Conservation (phyloP, 2,797 vertebrate species). For the Pangasius macronema region DNA sequence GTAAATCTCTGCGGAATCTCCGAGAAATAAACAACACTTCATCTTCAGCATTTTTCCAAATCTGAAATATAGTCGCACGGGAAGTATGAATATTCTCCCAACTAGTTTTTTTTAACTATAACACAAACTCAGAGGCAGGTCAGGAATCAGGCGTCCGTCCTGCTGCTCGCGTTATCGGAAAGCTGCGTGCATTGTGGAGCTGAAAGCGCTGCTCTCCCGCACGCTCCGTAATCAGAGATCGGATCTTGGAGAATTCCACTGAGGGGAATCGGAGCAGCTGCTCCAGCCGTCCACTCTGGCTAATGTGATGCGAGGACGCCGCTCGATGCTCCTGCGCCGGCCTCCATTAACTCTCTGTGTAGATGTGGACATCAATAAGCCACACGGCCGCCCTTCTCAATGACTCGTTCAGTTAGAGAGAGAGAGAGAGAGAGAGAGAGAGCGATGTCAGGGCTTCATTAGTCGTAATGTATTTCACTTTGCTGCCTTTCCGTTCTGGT, state of each 20-base stretch:
- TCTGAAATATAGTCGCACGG: neutral
- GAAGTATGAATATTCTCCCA: neutral
- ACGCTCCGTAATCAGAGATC: neutral
- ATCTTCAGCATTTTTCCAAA: too few species aligned
- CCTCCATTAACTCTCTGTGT: neutral
- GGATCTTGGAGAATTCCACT: neutral
- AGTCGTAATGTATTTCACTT: conserved; percentile 46
- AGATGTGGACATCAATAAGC: neutral
- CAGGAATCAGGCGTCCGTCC: neutral
- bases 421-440: neutral
- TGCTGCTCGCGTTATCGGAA: neutral
- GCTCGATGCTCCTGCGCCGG: neutral
- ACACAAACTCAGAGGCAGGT: neutral
- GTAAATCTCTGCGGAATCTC: too few species aligned
- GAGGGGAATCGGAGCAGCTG: conserved; percentile 12
- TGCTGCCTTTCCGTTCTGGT: conserved; percentile 34
- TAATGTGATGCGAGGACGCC: neutral
- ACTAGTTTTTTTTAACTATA: neutral
- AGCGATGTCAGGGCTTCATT: conserved; percentile 24
- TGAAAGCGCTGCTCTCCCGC: neutral
- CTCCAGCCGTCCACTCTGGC: neutral
- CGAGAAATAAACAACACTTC: too few species aligned
- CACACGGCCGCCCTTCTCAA: neutral
- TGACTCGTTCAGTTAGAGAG: neutral
- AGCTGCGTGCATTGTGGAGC: neutral